Percentiles rank a stretch among this genome's conserved stretches.
Conservation (phyloP, 2,797 vertebrate genomes). For the Masticophis lateralis region DNA sequence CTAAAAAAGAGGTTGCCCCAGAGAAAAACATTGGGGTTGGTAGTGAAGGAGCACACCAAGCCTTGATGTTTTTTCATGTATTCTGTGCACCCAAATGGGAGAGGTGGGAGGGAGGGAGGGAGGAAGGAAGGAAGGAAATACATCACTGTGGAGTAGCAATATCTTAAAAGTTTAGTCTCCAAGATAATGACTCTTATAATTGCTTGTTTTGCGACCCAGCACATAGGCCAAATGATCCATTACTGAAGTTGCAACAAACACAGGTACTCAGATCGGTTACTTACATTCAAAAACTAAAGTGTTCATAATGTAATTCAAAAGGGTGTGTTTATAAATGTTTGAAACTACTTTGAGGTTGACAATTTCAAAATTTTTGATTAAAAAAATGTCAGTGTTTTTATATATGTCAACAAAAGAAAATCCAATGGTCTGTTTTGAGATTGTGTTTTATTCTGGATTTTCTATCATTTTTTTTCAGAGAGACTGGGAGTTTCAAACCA, state of each 20-base stretch:
- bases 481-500: conserved; percentile 31
- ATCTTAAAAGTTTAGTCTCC: neutral
- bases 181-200: conserved; percentile 7
- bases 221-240: conserved; percentile 10
- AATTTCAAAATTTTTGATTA: conserved; percentile 16
- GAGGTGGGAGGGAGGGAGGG: too few species aligned
- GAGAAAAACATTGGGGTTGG: neutral
- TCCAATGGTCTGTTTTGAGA: conserved; percentile 15
- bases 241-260: conserved; percentile 14
- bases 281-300: conserved; percentile 16
- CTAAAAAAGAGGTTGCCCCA: neutral
- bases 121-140: neutral
- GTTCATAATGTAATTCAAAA: neutral
- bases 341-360: conserved; percentile 25
- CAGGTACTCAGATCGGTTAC: neutral
- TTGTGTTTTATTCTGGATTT: conserved; percentile 19
- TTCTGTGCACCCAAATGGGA: neutral
- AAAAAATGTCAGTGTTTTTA: conserved; percentile 14
- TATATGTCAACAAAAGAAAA: conserved; percentile 29
- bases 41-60: neutral
- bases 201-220: neutral
- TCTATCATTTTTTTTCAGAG: conserved; percentile 34
- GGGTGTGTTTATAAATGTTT: conserved; percentile 20
- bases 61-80: neutral
- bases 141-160: neutral